Conservation (phyloP, 2,888 invertebrate species). For the Dryocosmus kuriphilus region DNA sequence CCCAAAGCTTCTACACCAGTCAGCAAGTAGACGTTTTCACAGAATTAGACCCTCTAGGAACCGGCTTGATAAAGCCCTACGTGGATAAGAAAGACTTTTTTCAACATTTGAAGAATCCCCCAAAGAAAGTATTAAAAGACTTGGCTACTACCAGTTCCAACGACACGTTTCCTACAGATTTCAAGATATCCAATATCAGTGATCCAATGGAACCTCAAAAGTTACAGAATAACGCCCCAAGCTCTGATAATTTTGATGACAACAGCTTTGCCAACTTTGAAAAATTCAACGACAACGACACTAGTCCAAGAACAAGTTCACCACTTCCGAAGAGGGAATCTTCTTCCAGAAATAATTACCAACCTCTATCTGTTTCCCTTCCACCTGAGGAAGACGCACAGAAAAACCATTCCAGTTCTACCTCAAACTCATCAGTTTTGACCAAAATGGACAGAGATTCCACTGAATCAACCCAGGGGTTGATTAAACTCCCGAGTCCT, state of each 20-base stretch:
- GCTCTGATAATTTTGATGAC: constrained; percentile 77
- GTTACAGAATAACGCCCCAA: constrained; percentile 51
- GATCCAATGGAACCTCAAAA: constrained; percentile 65
- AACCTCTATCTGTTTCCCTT: constrained; percentile 84
- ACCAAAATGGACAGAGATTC: constrained; percentile 60
- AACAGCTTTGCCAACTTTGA: constrained; percentile 75
- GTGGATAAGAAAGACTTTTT: constrained; percentile 98
- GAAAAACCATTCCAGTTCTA: constrained; percentile 37
- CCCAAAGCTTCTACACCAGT: constrained; percentile 66
- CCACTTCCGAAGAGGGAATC: constrained; percentile 60
- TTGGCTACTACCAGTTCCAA: constrained; percentile 79
- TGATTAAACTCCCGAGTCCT: constrained; percentile 75
- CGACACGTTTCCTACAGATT: constrained; percentile 73
- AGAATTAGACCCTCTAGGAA: constrained; percentile 95
- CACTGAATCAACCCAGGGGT: constrained; percentile 64
- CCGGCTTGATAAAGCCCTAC: constrained; percentile 94
- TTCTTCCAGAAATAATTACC: constrained; percentile 77
- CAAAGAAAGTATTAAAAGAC: constrained; percentile 94
- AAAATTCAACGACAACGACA: constrained; percentile 59
- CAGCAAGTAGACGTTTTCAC: constrained; percentile 89
- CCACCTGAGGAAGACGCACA: constrained; percentile 81
- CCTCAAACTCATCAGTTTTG: constrained; percentile 75
- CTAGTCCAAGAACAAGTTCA: constrained; percentile 55
- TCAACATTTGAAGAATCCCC: constrained; percentile 96
- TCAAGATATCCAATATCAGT: constrained; percentile 60